These are phyloP conservation scores for Herpailurus yagouaroundi DNA, from an alignment of 2,113 vertebrate species.

Conservation along the genomic window DNA sequence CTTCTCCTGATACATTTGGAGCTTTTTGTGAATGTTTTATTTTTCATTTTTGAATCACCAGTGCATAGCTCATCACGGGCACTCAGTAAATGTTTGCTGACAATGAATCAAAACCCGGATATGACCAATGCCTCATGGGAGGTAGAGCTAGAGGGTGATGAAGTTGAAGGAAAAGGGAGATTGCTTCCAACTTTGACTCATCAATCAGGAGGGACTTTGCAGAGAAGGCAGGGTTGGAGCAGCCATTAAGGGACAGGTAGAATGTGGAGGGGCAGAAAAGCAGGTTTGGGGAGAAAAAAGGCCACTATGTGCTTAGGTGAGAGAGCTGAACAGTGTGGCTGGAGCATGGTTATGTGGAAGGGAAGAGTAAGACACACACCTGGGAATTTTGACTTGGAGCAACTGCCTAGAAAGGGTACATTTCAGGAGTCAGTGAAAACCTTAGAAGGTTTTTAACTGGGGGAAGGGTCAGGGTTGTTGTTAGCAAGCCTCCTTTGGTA, in stretches of 20 bases:
- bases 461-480: background rate
- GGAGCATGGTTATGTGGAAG: rapidly evolving
- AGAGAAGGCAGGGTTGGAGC: background rate
- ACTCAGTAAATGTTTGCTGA: background rate
- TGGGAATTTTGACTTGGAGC: background rate
- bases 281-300: background rate
- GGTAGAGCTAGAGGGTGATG: background rate
- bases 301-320: background rate
- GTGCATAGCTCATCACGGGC: background rate
- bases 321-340: background rate
- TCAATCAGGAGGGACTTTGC: background rate
- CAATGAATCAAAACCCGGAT: background rate
- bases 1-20: background rate
- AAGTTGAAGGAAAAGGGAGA: background rate
- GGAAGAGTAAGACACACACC: background rate
- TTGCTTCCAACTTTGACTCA: background rate
- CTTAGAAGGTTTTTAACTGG: background rate
- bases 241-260: background rate
- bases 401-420: background rate
- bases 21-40: background rate
- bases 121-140: background rate
- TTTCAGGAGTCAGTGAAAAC: background rate
- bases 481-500: background rate
- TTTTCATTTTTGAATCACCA: background rate
- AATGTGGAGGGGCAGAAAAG: background rate